phyloP scores from a whole-genome alignment of 2,888 invertebrate genomes.

The Trissolcus brochymenae region DNA sequence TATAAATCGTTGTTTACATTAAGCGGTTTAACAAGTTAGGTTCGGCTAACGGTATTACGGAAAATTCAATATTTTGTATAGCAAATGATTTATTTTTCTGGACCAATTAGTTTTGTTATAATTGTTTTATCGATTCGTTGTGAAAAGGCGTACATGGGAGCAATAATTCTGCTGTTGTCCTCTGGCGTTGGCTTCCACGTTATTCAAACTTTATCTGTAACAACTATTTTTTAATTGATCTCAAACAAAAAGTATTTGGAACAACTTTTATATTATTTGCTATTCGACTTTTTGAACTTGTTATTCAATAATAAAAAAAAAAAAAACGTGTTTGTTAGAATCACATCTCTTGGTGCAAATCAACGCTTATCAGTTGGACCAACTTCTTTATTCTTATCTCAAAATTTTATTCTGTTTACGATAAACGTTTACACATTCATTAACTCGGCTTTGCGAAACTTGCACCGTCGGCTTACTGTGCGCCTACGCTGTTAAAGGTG shows the following conservation, averaged over 20 bases:
- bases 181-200: not conserved
- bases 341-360: not conserved
- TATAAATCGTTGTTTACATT: slow-evolving; percentile 32
- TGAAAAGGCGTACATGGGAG: not conserved
- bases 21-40: slow-evolving; percentile 27
- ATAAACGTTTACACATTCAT: slow-evolving; percentile 20
- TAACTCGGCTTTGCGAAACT: slow-evolving; percentile 25
- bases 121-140: slow-evolving; percentile 39
- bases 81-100: slow-evolving; percentile 31
- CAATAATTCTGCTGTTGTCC: slow-evolving; percentile 1
- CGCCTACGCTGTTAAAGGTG: slow-evolving; percentile 32
- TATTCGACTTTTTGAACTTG: not conserved
- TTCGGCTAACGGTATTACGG: slow-evolving; percentile 8
- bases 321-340: not conserved
- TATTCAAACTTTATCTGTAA: not conserved
- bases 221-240: not conserved
- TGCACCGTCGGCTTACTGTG: slow-evolving; percentile 24
- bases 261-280: not conserved
- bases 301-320: not conserved
- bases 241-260: not conserved
- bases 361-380: not conserved
- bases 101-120: slow-evolving; percentile 41
- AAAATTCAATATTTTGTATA: slow-evolving; percentile 37
- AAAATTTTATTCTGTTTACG: slow-evolving; percentile 1
- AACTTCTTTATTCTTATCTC: slow-evolving; percentile 1